These are phyloP conservation scores for Taxidea taxus DNA, from an alignment of 2,113 vertebrate genomes.

Conservation along the genomic window DNA sequence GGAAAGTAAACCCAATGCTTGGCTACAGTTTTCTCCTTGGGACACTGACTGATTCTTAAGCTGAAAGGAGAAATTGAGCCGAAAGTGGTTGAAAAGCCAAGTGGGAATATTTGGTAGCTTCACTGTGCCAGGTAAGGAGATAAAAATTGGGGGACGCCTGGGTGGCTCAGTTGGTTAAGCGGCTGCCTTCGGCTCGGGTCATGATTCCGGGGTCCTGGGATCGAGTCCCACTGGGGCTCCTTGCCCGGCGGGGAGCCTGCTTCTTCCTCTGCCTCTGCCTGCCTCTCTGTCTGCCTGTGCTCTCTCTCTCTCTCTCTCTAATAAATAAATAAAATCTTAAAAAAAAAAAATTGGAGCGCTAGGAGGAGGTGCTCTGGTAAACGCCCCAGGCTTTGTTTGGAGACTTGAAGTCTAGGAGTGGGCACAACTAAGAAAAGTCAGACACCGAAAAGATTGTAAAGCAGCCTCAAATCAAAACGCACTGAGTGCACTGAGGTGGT, in stretches of 20 bases:
- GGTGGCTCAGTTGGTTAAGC: too few species aligned
- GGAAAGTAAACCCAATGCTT: not conserved
- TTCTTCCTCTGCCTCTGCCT: too few species aligned
- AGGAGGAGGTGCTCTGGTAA: not conserved
- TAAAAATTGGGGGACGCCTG: not conserved
- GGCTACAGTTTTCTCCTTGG: not conserved
- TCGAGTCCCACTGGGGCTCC: too few species aligned
- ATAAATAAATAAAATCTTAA: too few species aligned
- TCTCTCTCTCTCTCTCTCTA: too few species aligned
- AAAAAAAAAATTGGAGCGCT: not conserved
- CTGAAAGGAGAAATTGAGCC: not conserved
- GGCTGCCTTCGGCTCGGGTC: too few species aligned
- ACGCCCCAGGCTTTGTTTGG: not conserved
- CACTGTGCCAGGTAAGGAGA: not conserved
- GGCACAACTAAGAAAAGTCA: not conserved
- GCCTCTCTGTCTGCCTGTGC: too few species aligned
- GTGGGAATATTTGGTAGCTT: not conserved
- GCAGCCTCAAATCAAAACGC: not conserved
- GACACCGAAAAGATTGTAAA: not conserved
- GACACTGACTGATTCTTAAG: too few species aligned
- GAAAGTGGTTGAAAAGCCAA: not conserved
- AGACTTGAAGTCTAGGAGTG: not conserved
- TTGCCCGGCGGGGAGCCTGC: too few species aligned
- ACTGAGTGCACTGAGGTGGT: not conserved
- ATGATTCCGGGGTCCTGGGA: too few species aligned